Base-by-base conservation (phyloP, 1,140 invertebrate species). In the Littorina saxatilis region DNA sequence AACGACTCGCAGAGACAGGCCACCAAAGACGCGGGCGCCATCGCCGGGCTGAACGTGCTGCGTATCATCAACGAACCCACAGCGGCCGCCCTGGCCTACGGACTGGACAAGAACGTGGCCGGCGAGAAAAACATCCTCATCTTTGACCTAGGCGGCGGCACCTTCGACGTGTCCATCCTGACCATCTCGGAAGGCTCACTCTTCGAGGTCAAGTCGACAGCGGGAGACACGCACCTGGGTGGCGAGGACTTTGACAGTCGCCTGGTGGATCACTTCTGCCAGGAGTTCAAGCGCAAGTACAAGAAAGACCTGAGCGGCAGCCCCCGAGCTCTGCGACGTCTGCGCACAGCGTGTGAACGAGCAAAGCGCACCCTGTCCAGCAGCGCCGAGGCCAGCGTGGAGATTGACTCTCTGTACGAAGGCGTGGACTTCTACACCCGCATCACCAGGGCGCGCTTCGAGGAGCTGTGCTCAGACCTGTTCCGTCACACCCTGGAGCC, bases 401-500 rank as follows among this genome's bases (percentile, higher is more conserved):
- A 96, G 93, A 87, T 90, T 37, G 88, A 88, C 68, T 77, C 81
- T 3, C 89, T 96, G 29, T 94, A 94, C 83, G 95, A 96, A 81
- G 96, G 96, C 17, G 94, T 96, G 11, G 92, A 93, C 82, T 93
- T 93, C 85, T 92, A 93, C 85, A 90, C 89, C 0, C 89, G 86
- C 75, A 91, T 93, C 70, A 92, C 90, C 43, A 84, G 93, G 75
- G 92, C 92, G 27, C 85, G 91, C 58, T 92, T 91, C 82, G 90
- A 92, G 82, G 89, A 91, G 91, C 94, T 99, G 83, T 98, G 97
- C 90, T 95, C 96, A 61, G 98, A 99, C 93, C 94, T 99, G 50
- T 99, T 95, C 91, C 90, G 94, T 94, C 89, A 95, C 61, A 99
- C 98, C 61, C 95, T 99, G 92, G 96, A 98, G 86, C 98, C 98